Percentiles rank a stretch among this genome's conserved stretches.
phyloP scores from a whole-genome alignment of 2,888 invertebrate species.

The Chirona hameri region DNA sequence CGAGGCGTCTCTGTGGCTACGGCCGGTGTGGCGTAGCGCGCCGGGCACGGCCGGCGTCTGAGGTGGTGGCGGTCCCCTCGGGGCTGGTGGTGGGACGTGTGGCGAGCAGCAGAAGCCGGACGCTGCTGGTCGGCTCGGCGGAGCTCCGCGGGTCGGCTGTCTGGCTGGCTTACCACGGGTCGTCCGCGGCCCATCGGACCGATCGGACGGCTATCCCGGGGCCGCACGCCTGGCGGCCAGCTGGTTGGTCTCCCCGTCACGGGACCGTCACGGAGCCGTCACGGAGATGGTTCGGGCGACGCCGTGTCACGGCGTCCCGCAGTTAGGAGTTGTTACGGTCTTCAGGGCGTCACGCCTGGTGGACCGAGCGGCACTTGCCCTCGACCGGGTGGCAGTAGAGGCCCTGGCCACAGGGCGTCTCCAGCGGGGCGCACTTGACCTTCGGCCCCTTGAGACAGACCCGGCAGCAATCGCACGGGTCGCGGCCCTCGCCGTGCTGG shows the following conservation, averaged over 20 bases:
- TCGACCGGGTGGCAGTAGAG: not conserved
- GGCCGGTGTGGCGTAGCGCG: too few species aligned
- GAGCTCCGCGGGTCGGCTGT: too few species aligned
- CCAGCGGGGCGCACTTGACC: not conserved
- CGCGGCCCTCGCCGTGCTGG: conserved; percentile 1
- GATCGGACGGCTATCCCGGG: not conserved
- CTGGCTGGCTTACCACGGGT: too few species aligned
- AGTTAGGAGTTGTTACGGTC: too few species aligned
- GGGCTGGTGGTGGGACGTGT: too few species aligned
- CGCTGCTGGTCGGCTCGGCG: too few species aligned
- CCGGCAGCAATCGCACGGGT: conserved; percentile 23
- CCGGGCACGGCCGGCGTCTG: too few species aligned
- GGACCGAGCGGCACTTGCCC: not conserved
- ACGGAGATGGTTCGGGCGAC: too few species aligned
- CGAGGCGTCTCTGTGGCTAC: too few species aligned
- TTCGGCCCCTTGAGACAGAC: not conserved
- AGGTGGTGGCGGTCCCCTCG: too few species aligned
- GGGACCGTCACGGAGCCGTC: not conserved
- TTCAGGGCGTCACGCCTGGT: not conserved
- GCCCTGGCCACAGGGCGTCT: not conserved
- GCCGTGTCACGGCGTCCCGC: too few species aligned
- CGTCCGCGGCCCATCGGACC: not conserved
- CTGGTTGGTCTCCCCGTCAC: not conserved
- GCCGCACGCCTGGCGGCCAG: not conserved
- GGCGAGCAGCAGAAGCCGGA: too few species aligned